phyloP scores from a whole-genome alignment of 2,113 vertebrate species.

The Paratilapia polleni region DNA sequence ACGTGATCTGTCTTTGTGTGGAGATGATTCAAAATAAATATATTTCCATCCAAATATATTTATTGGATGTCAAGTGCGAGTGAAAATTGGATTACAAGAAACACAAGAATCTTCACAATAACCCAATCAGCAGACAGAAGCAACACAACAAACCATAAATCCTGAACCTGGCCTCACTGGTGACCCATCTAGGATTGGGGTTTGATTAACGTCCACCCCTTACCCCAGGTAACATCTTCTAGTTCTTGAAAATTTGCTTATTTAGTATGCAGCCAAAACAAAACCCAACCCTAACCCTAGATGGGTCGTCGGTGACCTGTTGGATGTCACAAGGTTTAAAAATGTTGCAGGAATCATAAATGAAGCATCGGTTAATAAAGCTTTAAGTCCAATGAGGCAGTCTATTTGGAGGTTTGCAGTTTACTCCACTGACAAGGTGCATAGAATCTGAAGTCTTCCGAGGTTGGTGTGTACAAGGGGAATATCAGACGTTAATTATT shows the following conservation, averaged over 20 bases:
- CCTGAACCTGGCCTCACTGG: not conserved
- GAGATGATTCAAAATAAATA: no score
- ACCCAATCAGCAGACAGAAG: no score
- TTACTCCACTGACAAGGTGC: not conserved
- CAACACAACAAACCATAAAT: not conserved
- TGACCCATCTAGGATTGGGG: not conserved
- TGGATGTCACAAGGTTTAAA: not conserved
- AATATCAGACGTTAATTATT: not conserved
- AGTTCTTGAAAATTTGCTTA: no score
- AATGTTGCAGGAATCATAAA: not conserved
- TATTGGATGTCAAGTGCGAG: no score
- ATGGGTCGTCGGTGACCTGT: not conserved
- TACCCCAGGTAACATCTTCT: no score
- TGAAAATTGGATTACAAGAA: no score
- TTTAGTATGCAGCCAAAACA: not conserved
- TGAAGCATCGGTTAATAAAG: not conserved
- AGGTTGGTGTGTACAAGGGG: fast-evolving
- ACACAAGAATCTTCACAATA: no score
- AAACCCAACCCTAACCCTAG: not conserved
- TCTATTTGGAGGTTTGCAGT: not conserved
- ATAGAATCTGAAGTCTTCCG: not conserved
- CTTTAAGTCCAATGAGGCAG: no score
- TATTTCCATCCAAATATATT: no score
- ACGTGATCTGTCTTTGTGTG: no score
- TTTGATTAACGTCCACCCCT: not conserved